phyloP scores from a whole-genome alignment of 2,888 invertebrate species.

The Platerodrilus igneus region DNA sequence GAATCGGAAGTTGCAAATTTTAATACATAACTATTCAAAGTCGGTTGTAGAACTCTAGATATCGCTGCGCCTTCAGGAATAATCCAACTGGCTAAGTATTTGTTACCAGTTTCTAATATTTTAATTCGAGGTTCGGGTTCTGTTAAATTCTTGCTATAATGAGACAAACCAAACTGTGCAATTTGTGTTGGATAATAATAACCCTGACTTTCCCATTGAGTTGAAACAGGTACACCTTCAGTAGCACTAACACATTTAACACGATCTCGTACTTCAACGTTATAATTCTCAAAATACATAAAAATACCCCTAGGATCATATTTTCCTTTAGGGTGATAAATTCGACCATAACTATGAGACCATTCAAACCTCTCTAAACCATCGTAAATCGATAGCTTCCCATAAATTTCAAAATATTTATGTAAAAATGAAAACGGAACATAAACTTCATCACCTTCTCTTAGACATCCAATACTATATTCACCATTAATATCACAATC shows the following conservation, averaged over 20 bases:
- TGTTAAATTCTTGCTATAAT: conserved; percentile 91
- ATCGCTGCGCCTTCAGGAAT: conserved; percentile 66
- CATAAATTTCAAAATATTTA: conserved; percentile 93
- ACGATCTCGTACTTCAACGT: conserved; percentile 91
- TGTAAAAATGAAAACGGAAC: conserved; percentile 89
- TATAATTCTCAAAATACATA: conserved; percentile 96
- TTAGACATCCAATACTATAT: conserved; percentile 57
- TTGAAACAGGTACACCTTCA: conserved; percentile 93
- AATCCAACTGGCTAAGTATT: conserved; percentile 64
- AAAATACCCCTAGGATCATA: conserved; percentile 90
- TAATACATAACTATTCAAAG: conserved; percentile 58
- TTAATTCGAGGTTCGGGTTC: conserved; percentile 74
- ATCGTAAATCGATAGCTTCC: conserved; percentile 70
- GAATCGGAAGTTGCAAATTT: conserved; percentile 71
- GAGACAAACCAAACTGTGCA: conserved; percentile 95
- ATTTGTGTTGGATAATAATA: conserved; percentile 99
- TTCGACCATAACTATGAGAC: conserved; percentile 90
- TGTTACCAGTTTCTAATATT: conserved; percentile 72
- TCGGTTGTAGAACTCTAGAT: conserved; percentile 57
- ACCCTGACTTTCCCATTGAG: conserved; percentile 93
- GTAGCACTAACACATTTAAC: conserved; percentile 94
- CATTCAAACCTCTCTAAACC: conserved; percentile 85
- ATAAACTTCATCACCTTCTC: conserved; percentile 81
- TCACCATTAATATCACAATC: conserved; percentile 82
- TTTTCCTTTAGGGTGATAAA: conserved; percentile 81